phyloP scores from a whole-genome alignment of 2,888 invertebrate genomes.

The Drosophila kambysellisi region DNA sequence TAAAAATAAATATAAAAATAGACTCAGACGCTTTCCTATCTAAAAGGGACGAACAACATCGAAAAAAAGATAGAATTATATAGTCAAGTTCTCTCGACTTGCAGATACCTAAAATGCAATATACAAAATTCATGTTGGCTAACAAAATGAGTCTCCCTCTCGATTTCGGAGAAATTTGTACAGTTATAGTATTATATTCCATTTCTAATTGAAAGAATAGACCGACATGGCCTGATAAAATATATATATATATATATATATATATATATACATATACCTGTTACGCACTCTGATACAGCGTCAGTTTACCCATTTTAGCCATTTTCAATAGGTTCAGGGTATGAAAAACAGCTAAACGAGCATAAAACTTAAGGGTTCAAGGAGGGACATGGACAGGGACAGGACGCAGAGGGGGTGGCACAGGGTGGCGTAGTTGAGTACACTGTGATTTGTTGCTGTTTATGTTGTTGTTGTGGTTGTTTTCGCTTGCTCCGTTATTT shows the following conservation, averaged over 20 bases:
- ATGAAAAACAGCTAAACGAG: conserved; percentile 47
- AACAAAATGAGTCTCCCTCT: not conserved
- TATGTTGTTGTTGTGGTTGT: conserved; percentile 24
- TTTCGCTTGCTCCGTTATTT: conserved; percentile 8
- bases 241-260: not conserved
- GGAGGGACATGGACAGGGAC: conserved; percentile 6
- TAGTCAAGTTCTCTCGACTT: not conserved
- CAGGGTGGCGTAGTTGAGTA: conserved; percentile 44
- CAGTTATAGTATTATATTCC: not conserved
- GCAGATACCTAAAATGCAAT: not conserved
- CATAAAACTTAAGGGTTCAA: conserved; percentile 58
- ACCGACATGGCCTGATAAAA: not conserved
- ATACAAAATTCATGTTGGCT: not conserved
- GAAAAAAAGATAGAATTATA: not conserved
- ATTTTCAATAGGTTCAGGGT: not conserved
- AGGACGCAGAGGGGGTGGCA: not conserved
- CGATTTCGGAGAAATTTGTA: not conserved
- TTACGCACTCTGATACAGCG: not conserved
- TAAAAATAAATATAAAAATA: conserved; percentile 26
- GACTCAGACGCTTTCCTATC: not conserved
- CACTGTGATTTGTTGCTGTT: conserved; percentile 48
- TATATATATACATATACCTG: not conserved
- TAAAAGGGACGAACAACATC: conserved; percentile 18
- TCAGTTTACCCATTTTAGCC: not conserved
- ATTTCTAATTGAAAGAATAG: not conserved